Evolutionary conservation across 1,140 invertebrate genomes (phyloP), one percentile per base, ranked within the genome.

Genomic region (Leptestheria dahalacensis): DNA sequence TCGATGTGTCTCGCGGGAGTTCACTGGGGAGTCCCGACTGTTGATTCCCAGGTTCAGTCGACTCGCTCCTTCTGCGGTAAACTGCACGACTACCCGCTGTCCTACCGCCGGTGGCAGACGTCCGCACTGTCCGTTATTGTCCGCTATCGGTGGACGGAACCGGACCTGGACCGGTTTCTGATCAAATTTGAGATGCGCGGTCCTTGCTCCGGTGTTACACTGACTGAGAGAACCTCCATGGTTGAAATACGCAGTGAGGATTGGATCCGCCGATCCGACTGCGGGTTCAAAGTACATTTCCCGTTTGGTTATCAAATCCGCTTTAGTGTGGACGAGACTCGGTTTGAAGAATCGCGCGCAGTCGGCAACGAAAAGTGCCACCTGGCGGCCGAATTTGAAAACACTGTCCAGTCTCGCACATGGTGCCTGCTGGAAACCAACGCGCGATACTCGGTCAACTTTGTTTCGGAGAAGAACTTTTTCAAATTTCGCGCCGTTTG

Each of bases 241-340:
- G 15, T 41, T 15, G 33, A 55, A 10, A 18, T 55, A 2, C 33
- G 15, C 3, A 6, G 33, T 9, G 21, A 26, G 15, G 53, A 55
- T 33, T 55, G 28, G 23, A 11, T 29, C 20, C 15, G 20, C 3
- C 21, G 33, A 41, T 41, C 33, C 11, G 53, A 74, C 48, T 83
- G 81, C 66, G 79, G 78, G 18, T 82, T 80, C 68, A 72, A 73
- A 62, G 78, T 83, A 50, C 77, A 79, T 61, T 65, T 82, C 53
- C 80, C 81, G 0, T 81, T 79, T 66, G 81, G 81, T 2, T 77
- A 81, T 67, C 66, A 75, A 33, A 75, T 81, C 2, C 25, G 11
- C 3, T 20, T 55, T 11, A 15, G 15, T 41, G 15, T 41, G 6
- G 33, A 41, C 15, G 33, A 15, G 15, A 41, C 33, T 41, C 15